Conservation (phyloP, 2,113 vertebrate genomes). For the Symphodus melops region DNA sequence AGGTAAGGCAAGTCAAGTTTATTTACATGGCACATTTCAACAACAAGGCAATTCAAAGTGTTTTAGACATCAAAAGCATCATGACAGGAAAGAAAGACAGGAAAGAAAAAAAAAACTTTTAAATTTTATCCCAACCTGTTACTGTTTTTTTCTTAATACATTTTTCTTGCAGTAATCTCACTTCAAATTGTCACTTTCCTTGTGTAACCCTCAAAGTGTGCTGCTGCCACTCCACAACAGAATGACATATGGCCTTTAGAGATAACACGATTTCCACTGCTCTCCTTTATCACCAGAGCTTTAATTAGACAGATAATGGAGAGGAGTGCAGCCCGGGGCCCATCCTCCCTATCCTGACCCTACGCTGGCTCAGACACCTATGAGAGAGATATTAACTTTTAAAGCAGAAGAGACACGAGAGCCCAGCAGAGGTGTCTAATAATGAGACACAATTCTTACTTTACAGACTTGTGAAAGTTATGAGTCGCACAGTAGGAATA, state of each 20-base stretch:
- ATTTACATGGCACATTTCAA: too few species aligned
- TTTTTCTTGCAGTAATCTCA: neutral
- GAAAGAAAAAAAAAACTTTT: too few species aligned
- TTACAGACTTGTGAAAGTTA: slow-evolving; percentile 38
- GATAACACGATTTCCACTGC: slow-evolving; percentile 64
- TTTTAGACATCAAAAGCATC: too few species aligned
- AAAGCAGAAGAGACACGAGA: slow-evolving; percentile 26
- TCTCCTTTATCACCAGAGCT: slow-evolving; percentile 64
- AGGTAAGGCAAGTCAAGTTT: too few species aligned
- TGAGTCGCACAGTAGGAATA: slow-evolving; percentile 52
- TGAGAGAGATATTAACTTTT: slow-evolving; percentile 49
- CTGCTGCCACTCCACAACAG: slow-evolving; percentile 36
- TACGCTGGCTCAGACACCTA: slow-evolving; percentile 52
- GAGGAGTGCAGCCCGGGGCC: slow-evolving; percentile 52
- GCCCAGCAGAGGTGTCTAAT: slow-evolving; percentile 28
- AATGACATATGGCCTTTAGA: slow-evolving; percentile 62
- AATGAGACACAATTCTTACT: slow-evolving; percentile 46
- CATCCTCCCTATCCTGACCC: slow-evolving; percentile 65
- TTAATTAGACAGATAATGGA: slow-evolving; percentile 77
- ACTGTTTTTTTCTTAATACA: neutral
- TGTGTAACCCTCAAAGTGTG: slow-evolving; percentile 22
- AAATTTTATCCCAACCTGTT: neutral
- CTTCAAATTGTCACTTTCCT: slow-evolving; percentile 19
- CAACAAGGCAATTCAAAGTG: too few species aligned
- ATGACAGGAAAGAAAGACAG: too few species aligned